Base-by-base conservation (phyloP, 2,888 invertebrate genomes). In the Tenthredo notha region DNA sequence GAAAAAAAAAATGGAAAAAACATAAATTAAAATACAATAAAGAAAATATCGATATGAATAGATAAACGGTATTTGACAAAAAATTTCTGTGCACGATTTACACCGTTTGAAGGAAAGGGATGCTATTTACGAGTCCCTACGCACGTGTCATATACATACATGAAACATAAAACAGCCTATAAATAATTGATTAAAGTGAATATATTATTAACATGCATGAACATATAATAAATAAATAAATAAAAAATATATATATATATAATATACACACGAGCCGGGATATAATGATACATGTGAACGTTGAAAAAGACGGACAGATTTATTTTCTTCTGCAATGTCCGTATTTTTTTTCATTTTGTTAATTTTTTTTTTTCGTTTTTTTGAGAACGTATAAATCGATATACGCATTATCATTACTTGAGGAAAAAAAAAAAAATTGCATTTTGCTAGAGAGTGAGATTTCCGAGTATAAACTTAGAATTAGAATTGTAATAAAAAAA, bases 91-190 rank as follows among this genome's bases (percentile, higher is more conserved):
- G 54, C 58, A 78, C 18, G 54, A 78, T 58, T 54, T 78, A 58
- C 77, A 78, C 54, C 43, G 77, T 54, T 78, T 61, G 33, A 50
- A 18, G 21, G 10, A n/a, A 37, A 37, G 78, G 78, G 78, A 80
- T 80, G 78, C 61, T 80, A 61, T 80, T 50, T 80, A 80, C 78
- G 78, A 80, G 61, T 80, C 78, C 78, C 78, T 72, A 43, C 33
- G 21, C 67, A 2, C 21, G 21, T 9, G 18, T 21, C 9, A 33
- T 7, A 33, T 29, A 67, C 33, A 10, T 67, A 67, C 12, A 67
- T 33, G 29, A 47, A 18, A 77, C 29, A 29, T 33, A 9, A 77
- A 47, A 47, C 43, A 47, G 54, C n/a, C 77, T 77, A 50, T 77
- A 54, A 29, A 77, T 54, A 54, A 54, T 54, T 54, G n/a, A 54